These are phyloP conservation scores for Porites evermanni DNA, from an alignment of 92 coral and sea anemone genomes.

Conservation along the genomic window DNA sequence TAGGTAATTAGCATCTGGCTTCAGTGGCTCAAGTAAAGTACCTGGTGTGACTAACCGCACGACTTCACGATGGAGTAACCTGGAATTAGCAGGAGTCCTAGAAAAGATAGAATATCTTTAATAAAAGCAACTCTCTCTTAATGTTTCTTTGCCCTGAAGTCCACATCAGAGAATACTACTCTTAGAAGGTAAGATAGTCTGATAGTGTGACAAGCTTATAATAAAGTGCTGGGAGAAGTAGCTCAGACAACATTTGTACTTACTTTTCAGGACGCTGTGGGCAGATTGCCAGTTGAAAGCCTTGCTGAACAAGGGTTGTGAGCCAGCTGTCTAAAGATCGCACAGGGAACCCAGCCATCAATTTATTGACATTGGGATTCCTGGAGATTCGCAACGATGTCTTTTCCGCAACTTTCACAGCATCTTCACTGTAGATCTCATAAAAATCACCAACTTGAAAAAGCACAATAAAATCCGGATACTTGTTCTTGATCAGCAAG, in stretches of 20 bases:
- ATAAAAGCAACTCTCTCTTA: too few relatives aligned
- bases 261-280: slow-evolving; percentile 86
- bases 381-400: slow-evolving; percentile 80
- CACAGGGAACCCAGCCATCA: slow-evolving; percentile 95
- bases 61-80: slow-evolving; percentile 83
- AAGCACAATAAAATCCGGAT: slow-evolving; percentile 80
- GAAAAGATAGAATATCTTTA: too few relatives aligned
- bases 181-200: too few relatives aligned
- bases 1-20: slow-evolving; percentile 87
- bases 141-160: too few relatives aligned
- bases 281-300: slow-evolving; percentile 87
- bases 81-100: slow-evolving; percentile 80
- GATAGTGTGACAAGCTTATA: too few relatives aligned
- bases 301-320: slow-evolving; percentile 85
- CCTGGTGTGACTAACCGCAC: slow-evolving; percentile 93
- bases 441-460: slow-evolving; percentile 93
- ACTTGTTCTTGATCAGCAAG: slow-evolving; percentile 66
- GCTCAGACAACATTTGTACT: not conserved
- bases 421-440: slow-evolving; percentile 86
- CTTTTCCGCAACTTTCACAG: slow-evolving; percentile 83
- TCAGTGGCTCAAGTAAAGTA: slow-evolving; percentile 80
- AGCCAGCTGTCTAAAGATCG: slow-evolving; percentile 89
- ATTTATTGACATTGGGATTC: slow-evolving; percentile 76
- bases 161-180: too few relatives aligned
- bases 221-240: not conserved